Evolutionary conservation across 1,140 invertebrate species (phyloP), one percentile per base, ranked within the genome.

Genomic region (Belonocnema kinseyi): DNA sequence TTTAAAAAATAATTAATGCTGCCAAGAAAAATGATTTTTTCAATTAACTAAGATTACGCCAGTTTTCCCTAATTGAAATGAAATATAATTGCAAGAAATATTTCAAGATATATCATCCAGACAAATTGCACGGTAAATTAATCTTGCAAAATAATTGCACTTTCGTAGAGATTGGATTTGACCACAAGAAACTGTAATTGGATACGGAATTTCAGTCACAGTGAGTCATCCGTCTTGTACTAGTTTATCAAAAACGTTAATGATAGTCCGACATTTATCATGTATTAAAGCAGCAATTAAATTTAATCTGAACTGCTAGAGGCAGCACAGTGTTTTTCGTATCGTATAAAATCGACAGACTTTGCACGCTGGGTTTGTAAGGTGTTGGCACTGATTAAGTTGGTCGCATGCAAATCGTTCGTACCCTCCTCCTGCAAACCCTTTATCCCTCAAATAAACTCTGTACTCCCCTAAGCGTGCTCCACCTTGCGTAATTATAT

Each of bases 371-470:
- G 46, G 54, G 73, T 76, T 78, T 80, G 77, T 72, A 77, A 85
- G 86, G 87, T 87, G 87, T 87, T 83, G 83, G 84, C 84, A 75
- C 81, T 87, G 86, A 88, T 88, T 87, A 86, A 88, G 85, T 88
- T 87, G 83, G 83, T 84, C 85, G 84, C 84, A 88, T 88, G 87
- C 83, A 86, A 88, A 88, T 86, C 84, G 84, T 76, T 81, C 61
- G 75, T 73, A 61, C 70, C 79, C 61, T 78, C 75, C 74, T 13
- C 74, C 40, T 46, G 19, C 78, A 58, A 77, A 79, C 82, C 82
- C 80, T 76, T 80, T 80, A 81, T 78, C 76, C 80, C 78, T 74
- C 58, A 80, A 79, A 83, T 83, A 83, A 79, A 82, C 73, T 75
- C 81, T 71, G 77, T 73, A 75, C 74, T 79, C 76, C 79, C 75